Conservation (phyloP, 2,797 vertebrate genomes). For the Pseudochromis fuscus region DNA sequence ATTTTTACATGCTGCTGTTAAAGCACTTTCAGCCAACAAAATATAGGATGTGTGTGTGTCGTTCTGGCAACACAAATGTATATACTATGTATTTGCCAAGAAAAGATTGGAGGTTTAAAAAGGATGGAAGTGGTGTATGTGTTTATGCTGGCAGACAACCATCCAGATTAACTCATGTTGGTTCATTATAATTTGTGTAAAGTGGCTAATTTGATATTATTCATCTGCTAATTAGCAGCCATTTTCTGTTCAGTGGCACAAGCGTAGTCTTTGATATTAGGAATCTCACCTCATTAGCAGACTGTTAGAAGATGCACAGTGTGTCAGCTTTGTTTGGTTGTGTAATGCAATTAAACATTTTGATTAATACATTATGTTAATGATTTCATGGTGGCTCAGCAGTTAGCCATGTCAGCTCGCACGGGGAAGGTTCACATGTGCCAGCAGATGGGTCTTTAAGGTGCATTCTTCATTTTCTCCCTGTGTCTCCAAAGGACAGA, state of each 20-base stretch:
- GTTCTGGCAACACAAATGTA: conserved; percentile 31
- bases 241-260: conserved; percentile 43
- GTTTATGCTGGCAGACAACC: conserved; percentile 22
- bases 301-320: conserved; percentile 39
- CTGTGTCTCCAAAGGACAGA: background rate
- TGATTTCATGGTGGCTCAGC: conserved; percentile 22
- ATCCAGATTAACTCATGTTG: conserved; percentile 46
- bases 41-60: conserved; percentile 35
- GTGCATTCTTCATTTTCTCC: background rate
- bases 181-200: conserved; percentile 53
- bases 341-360: conserved; percentile 48
- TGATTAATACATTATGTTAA: conserved; percentile 56
- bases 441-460: background rate
- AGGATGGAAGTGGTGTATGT: background rate
- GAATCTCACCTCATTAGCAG: conserved; percentile 51
- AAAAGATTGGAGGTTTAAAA: conserved; percentile 6
- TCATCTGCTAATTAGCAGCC: conserved; percentile 59
- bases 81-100: conserved; percentile 27
- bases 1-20: conserved; percentile 67
- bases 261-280: conserved; percentile 29
- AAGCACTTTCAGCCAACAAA: conserved; percentile 64
- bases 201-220: conserved; percentile 66
- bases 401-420: conserved; percentile 12
- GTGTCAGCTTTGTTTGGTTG: conserved; percentile 34
- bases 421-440: conserved; percentile 10